Evolutionary conservation across 2,797 vertebrate species (phyloP), one percentile per base, ranked within the genome.

Genomic region (Phoeniculus purpureus): DNA sequence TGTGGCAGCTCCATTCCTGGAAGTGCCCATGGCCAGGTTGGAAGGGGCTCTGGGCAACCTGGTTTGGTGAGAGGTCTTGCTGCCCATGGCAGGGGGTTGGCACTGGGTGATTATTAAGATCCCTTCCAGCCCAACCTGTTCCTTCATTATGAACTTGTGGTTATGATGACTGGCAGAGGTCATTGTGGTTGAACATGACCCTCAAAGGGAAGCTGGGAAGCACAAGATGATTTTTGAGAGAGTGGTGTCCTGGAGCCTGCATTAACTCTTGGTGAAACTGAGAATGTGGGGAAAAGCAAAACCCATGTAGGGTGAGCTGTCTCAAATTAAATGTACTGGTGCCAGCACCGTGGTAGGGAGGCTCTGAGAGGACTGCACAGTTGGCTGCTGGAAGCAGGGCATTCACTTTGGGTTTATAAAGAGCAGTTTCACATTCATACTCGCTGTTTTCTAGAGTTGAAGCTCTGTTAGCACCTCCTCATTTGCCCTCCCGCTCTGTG

Each of bases 121-220:
- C 59, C 34, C 25, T 40, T 19, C 34, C 34, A 26, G 26, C 59
- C 59, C 59, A 37, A 26, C 26, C 52, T 27, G 26, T 26, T 25
- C 26, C 26, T 60, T n/a, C 26, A 45, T 64, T 21, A 21, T 13
- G 25, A 61, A 27, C 48, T 70, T 43, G 43, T 43, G 72, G 12
- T 2, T 2, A 18, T 0, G 1, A 34, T 29, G 25, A 56, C 51
- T 29, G n/a, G 52, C 59, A 48, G 48, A 60, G 32, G 22, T 6
- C 2, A 6, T 12, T 51, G 65, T 0, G 1, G 50, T 68, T 82
- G 85, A 20, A 51, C 0, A 0, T 7, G 51, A 22, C 34, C 27
- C 71, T 67, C 7, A 2, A 12, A 47, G 47, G 23, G 21, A 74
- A 83, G 27, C 14, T 56, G 86, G 15, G 74, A 48, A 71, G 23